Conservation (phyloP, 2,113 vertebrate genomes). For the Alces alces region DNA sequence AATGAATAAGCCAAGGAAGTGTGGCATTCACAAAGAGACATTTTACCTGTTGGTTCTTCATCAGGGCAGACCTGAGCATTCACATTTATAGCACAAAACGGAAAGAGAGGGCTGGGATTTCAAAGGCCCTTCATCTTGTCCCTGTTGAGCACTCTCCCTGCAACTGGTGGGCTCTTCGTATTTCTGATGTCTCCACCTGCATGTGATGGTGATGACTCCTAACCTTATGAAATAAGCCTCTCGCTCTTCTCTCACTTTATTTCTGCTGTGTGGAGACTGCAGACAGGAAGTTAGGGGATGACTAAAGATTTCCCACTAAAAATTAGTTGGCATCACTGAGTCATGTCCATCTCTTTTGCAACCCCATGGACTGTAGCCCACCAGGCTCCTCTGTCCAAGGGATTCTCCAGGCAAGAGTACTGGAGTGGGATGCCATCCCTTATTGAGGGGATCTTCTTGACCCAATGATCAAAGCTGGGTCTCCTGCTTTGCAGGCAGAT, state of each 20-base stretch:
- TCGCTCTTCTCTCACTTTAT: not conserved
- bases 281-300: not conserved
- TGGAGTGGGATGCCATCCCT: not conserved
- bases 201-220: not conserved
- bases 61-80: constrained; percentile 45
- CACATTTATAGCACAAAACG: constrained; percentile 36
- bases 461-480: not conserved
- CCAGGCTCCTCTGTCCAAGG: not conserved
- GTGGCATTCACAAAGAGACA: constrained; percentile 38
- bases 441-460: not conserved
- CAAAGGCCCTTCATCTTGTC: constrained; percentile 34
- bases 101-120: not conserved
- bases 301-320: constrained; percentile 33
- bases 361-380: not conserved
- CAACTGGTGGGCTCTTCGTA: not conserved
- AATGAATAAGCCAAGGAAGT: constrained; percentile 27
- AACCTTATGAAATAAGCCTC: constrained; percentile 29
- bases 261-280: not conserved
- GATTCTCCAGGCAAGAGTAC: not conserved
- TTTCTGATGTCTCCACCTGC: constrained; percentile 11
- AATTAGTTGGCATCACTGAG: not conserved
- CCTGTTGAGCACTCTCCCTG: not conserved
- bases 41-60: constrained; percentile 41
- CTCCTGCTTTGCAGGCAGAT: not conserved
- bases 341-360: not conserved